phyloP scores from a whole-genome alignment of 2,113 vertebrate species.

The Xenopus borealis region DNA sequence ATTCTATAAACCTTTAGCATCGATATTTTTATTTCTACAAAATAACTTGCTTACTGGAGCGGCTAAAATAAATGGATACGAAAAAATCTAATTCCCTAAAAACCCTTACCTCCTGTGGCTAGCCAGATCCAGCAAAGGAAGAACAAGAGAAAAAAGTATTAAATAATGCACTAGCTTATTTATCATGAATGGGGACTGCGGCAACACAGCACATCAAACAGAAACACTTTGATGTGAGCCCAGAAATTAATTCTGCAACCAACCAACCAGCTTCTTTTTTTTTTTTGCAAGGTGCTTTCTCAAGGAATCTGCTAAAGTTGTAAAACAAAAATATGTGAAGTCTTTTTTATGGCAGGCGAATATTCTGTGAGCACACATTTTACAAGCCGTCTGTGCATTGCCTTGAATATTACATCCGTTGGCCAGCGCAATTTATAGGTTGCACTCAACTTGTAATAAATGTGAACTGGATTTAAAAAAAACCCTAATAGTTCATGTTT shows the following conservation, averaged over 20 bases:
- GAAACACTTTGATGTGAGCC: constrained; percentile 36
- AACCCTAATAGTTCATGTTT: constrained; percentile 61
- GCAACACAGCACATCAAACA: constrained; percentile 33
- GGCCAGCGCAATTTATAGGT: constrained; percentile 57
- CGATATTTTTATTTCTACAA: constrained; percentile 18
- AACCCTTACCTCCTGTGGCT: constrained; percentile 28
- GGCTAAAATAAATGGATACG: constrained; percentile 2
- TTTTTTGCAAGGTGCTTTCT: constrained; percentile 16
- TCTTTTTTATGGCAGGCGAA: constrained; percentile 31
- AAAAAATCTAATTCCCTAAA: constrained; percentile 7
- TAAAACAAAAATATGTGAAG: constrained; percentile 43
- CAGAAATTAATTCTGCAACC: constrained; percentile 40
- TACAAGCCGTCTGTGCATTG: constrained; percentile 32
- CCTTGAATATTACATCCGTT: constrained; percentile 23
- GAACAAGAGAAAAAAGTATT: constrained; percentile 21
- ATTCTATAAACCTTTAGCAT: no score
- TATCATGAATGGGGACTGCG: constrained; percentile 22
- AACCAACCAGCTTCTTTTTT: constrained; percentile 8
- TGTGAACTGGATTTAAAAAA: constrained; percentile 54
- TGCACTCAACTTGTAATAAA: constrained; percentile 59
- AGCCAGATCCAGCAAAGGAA: constrained; percentile 7
- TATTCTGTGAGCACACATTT: constrained; percentile 41
- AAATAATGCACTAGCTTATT: constrained; percentile 38
- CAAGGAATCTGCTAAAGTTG: constrained; percentile 20
- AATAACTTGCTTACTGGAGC: constrained; percentile 23